Evolutionary conservation across 1,140 invertebrate genomes (phyloP).

Genomic region (Cheumatopsyche charites): DNA sequence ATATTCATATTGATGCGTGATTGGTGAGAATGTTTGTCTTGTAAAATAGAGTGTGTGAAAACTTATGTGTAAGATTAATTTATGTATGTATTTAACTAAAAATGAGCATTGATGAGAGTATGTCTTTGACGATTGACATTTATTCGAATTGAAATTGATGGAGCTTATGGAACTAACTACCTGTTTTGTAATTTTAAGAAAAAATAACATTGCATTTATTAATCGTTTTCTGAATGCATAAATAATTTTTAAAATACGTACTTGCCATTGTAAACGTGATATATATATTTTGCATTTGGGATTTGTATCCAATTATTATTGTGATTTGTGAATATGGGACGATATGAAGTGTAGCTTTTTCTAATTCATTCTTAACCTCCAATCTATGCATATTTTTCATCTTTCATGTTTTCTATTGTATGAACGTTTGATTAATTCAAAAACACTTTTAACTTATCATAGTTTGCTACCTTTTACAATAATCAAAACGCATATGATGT

Average conservation of each 20-base stretch:
- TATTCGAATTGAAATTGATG: slow-evolving; percentile 7
- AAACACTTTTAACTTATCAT: no score
- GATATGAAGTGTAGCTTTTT: neutral
- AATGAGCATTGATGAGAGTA: neutral
- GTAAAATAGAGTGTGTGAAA: neutral
- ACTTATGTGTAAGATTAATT: no score
- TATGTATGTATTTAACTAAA: no score
- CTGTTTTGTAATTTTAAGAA: slow-evolving; percentile 18
- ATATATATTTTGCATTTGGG: slow-evolving; percentile 26
- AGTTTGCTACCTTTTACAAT: no score
- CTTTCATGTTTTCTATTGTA: neutral
- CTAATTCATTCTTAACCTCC: no score
- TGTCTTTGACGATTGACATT: neutral
- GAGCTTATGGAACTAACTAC: slow-evolving; percentile 37
- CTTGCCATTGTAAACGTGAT: slow-evolving; percentile 35
- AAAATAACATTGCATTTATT: neutral
- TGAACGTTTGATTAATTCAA: no score
- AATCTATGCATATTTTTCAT: slow-evolving; percentile 26
- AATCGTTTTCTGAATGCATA: slow-evolving; percentile 19
- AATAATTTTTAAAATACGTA: slow-evolving; percentile 24
- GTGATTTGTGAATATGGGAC: neutral
- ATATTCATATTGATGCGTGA: slow-evolving; percentile 3
- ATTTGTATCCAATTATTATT: slow-evolving; percentile 17
- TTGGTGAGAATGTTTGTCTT: neutral
- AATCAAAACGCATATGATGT: no score